Base-by-base conservation (phyloP, 2,888 invertebrate species). In the Tipula unca region DNA sequence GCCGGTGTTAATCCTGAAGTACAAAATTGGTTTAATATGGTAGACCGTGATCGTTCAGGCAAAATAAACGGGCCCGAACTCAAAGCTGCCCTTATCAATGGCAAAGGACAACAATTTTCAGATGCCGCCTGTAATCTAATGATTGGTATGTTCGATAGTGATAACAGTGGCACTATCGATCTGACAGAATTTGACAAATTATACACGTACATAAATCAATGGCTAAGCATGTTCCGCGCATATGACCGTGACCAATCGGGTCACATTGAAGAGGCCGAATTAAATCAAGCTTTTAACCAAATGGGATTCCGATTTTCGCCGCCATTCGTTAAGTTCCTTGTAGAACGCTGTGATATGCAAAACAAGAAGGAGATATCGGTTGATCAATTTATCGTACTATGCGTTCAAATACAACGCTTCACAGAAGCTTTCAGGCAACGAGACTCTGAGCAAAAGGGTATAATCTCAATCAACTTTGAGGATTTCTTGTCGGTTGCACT, bases 291-390 rank as follows among this genome's bases (percentile, higher is more conserved):
- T 3, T 92, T 97, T 85, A 92, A 93, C 39, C 95, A 96, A 91
- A 97, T 98, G 97, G 98, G 98, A 42, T 98, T 96, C 89, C 92
- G 95, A 84, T 95, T 98, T 88, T 93, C 95, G 13, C 95, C 94
- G 0, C 94, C 95, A 36, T 97, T 98, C 89, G 92, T 96, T 13
- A 93, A 92, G 86, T 94, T 95, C 88, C 90, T 97, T 86, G 92
- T 95, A 8, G 93, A 93, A 87, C 94, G 95, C 90, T 93, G 94
- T 89, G 96, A 96, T 90, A 90, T 93, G 0, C 91, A 92, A 86
- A 92, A 92, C 87, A 93, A 92, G 86, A 93, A 92, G 87, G 93
- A 93, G 88, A 93, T 95, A 86, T 95, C 96, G 0, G 95, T 98
- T 54, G 98, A 98, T 91, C 94, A 94, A 88, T 98, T 98, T 89